Base-by-base conservation (phyloP, 2,888 invertebrate species). In the Caenorhabditis sp. region DNA sequence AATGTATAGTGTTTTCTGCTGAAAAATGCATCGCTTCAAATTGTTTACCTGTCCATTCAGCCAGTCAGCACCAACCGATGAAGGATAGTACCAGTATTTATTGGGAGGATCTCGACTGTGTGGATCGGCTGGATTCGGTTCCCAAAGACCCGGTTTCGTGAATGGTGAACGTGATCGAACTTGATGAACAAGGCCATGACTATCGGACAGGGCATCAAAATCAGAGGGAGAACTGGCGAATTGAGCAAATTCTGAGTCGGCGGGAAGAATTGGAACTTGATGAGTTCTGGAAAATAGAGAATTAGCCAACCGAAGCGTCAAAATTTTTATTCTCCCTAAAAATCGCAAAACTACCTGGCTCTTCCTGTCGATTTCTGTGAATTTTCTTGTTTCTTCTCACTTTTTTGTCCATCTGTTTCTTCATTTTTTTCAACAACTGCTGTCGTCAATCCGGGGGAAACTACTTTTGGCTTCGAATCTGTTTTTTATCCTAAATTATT, bases 1-100 rank as follows among this genome's bases (percentile, higher is more conserved):
- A 61, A 4, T 36, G 21, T 21, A 49, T 10, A 17, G 53, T 59
- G 60, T n/a, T 27, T 49, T 23, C 21, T 50, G 5, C n/a, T 21
- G n/a, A 19, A 37, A 49, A 61, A 54, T 53, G 6, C 24, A n/a
- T 17, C 3, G 24, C 19, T 62, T 31, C 14, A 14, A 12, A n/a
- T n/a, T n/a, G n/a, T 36, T 76, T 12, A 79, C 78, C 66, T 84
- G 84, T 62, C 84, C 84, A 69, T 81, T 83, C 14, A 84, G 69
- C 84, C 84, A 84, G 69, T 84, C 84, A 4, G 76, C 83, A 1
- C 62, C 67, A 3, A 84, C 83, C 0, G 84, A 84, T 1, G 71
- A 58, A 8, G 83, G 83, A 19, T 62, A 69, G 61, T 84, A 84
- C 57, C 72, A 84, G 62, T 72, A 84, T 62, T 83, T 83, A 62